These are phyloP conservation scores for Caenorhabditis angaria DNA, from an alignment of 2,888 invertebrate species.

Conservation along the genomic window DNA sequence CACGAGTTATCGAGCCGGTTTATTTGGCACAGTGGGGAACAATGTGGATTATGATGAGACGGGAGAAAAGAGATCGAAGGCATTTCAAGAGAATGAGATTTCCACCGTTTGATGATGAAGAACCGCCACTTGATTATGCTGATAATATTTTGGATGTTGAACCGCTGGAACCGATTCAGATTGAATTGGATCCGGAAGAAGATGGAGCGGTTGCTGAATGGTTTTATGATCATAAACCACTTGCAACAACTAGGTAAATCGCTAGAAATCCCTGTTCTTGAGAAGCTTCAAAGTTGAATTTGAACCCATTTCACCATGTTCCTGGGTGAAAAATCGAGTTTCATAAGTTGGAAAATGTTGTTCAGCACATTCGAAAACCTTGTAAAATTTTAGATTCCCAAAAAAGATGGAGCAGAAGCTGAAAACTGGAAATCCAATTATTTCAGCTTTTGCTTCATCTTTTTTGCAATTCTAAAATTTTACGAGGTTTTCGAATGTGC, in stretches of 20 bases:
- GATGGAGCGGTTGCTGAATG: slow-evolving; percentile 82
- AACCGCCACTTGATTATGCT: slow-evolving; percentile 98
- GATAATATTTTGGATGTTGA: slow-evolving; percentile 99
- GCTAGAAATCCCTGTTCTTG: no score
- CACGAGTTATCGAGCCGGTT: slow-evolving; percentile 98
- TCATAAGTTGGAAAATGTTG: no score
- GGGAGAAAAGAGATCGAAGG: slow-evolving; percentile 93
- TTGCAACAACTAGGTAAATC: slow-evolving; percentile 84
- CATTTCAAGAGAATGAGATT: slow-evolving; percentile 99
- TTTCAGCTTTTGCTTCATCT: no score
- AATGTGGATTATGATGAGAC: slow-evolving; percentile 99
- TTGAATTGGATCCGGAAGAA: slow-evolving; percentile 94
- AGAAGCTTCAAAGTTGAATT: no score
- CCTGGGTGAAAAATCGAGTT: no score
- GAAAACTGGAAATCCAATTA: no score
- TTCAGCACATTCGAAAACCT: no score
- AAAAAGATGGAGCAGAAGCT: no score
- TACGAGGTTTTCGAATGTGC: no score
- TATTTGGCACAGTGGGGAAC: slow-evolving; percentile 99
- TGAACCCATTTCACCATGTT: no score
- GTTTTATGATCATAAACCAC: slow-evolving; percentile 98
- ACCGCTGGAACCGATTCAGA: slow-evolving; percentile 92
- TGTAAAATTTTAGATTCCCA: no score
- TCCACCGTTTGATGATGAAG: slow-evolving; percentile 99
- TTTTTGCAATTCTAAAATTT: no score